phyloP scores from a whole-genome alignment of 2,797 vertebrate genomes.

The Aplochiton taeniatus region DNA sequence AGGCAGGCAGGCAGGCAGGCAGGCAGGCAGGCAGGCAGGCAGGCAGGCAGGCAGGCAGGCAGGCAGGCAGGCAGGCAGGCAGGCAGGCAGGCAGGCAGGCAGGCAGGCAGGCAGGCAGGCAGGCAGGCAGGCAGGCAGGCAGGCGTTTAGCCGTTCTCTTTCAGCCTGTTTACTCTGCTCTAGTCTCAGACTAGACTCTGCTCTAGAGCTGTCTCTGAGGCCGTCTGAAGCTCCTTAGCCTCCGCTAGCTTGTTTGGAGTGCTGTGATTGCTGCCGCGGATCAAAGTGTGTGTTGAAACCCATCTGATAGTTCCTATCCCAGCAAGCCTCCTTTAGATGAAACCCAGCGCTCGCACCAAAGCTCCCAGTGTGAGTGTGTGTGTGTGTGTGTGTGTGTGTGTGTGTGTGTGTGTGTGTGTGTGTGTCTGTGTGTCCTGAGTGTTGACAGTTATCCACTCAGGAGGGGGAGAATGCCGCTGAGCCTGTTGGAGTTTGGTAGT shows the following conservation, averaged over 20 bases:
- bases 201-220: neutral
- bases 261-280: constrained; percentile 57
- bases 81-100: neutral
- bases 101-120: neutral
- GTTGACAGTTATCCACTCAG: no score
- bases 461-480: no score
- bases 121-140: neutral
- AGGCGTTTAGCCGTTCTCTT: constrained; percentile 46
- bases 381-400: no score
- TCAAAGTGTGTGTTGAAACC: constrained; percentile 63
- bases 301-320: constrained; percentile 51
- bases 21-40: neutral
- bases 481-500: no score
- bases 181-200: constrained; percentile 8
- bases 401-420: no score
- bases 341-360: no score
- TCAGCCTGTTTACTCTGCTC: constrained; percentile 49
- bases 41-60: neutral
- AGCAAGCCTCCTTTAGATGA: constrained; percentile 45
- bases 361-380: no score
- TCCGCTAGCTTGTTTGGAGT: constrained; percentile 41
- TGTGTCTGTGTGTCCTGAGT: no score
- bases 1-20: neutral
- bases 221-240: constrained; percentile 35
- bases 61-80: neutral